A percentile compares a stretch with the other conserved stretches of the same genome.
phyloP scores from a whole-genome alignment of 2,888 invertebrate species.

The Ochropacha duplaris region DNA sequence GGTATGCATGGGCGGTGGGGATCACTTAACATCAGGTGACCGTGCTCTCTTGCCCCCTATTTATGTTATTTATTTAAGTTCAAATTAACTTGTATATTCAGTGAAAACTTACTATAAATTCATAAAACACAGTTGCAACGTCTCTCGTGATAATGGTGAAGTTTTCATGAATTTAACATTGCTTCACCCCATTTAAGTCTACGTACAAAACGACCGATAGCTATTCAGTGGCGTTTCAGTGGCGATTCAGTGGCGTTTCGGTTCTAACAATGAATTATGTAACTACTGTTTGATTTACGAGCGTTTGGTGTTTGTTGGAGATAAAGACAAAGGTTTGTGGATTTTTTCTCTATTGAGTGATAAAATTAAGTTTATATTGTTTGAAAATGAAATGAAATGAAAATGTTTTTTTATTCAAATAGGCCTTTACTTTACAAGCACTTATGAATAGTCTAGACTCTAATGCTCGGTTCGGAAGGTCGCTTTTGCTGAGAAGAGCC shows the following conservation, averaged over 20 bases:
- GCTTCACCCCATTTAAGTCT: neutral
- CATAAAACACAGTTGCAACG: neutral
- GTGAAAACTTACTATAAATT: neutral
- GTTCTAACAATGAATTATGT: neutral
- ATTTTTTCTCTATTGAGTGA: neutral
- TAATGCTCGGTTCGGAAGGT: no score
- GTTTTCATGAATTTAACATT: constrained; percentile 1
- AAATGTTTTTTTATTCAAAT: no score
- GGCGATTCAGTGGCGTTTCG: neutral
- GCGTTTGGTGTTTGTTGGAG: neutral
- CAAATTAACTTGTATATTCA: no score
- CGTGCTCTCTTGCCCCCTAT: no score
- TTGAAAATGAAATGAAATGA: no score
- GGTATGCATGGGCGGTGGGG: no score
- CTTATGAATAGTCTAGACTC: no score
- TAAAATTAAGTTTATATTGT: neutral
- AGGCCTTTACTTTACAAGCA: no score
- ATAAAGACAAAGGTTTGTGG: neutral
- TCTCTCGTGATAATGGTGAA: neutral
- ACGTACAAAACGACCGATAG: neutral
- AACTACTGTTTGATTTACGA: neutral
- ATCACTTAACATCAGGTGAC: no score
- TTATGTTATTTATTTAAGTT: no score
- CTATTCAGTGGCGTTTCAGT: neutral
- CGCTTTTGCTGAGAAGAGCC: no score